Evolutionary conservation across 2,113 vertebrate species (phyloP), one percentile per base, ranked within the genome.

Genomic region (Pholis gunnellus): DNA sequence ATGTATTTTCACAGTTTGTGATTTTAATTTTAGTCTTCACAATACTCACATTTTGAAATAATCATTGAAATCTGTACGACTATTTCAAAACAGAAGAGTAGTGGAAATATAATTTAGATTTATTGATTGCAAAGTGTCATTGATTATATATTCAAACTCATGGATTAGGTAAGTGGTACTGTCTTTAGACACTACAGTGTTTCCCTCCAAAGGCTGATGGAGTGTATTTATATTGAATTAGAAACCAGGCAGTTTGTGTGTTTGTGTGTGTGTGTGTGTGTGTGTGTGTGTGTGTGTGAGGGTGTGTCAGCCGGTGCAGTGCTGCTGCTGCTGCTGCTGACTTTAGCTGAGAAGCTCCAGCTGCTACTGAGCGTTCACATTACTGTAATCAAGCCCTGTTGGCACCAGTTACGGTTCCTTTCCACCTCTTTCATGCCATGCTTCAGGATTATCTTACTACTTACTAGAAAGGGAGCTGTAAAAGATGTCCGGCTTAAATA

Each of bases 361-460:
- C 91, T 93, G 92, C 88, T 90, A 65, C 86, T 75, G 76, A 85
- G 78, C 50, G 29, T 91, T 91, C 91, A 91, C 85, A 73, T 91
- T 90, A 85, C 91, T 86, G 91, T 91, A 90, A 91, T 86, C 83
- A 81, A 91, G 68, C 91, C 84, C 27, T 40, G 72, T 63, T 88
- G 85, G 86, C 89, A 88, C 48, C 64, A 10, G 69, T 57, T 31
- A 66, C 48, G 11, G 83, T 50, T 82, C 82, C 48, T 52, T 70
- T 71, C 72, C 44, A 59, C 65, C 44, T 81, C 72, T 46, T 44
- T 68, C 44, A 42, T 42, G 31, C 50, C 72, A 7, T 72, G 63
- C 67, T 52, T 56, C 79, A 54, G 82, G 74, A 59, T 91, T 54
- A 78, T 81, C 75, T 92, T 89, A 87, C 89, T 20, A 8, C 64